Evolutionary conservation across 1,140 invertebrate species (phyloP).

Genomic region (Pemphigus obesinymphae): DNA sequence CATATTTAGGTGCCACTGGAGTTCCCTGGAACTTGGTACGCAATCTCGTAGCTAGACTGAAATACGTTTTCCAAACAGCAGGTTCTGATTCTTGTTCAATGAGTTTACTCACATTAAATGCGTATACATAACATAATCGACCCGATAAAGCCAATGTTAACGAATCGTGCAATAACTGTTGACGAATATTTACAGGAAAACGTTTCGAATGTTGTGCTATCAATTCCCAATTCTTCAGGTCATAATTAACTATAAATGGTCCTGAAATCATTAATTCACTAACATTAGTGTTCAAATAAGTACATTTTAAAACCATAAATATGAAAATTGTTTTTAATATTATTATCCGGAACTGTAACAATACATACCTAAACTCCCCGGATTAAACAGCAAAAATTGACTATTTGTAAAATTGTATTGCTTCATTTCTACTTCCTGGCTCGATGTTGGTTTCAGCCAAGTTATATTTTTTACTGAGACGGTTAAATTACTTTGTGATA

Average conservation of each 20-base stretch:
- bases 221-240: conserved; percentile 70
- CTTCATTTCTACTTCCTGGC: conserved; percentile 38
- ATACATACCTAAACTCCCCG: conserved; percentile 68
- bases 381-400: conserved; percentile 67
- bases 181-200: conserved; percentile 66
- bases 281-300: not conserved
- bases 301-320: not conserved
- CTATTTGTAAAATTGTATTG: conserved; percentile 38
- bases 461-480: conserved; percentile 50
- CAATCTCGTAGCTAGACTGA: conserved; percentile 60
- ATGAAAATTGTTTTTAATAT: not conserved
- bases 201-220: conserved; percentile 55
- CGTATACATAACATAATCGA: conserved; percentile 58
- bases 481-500: conserved; percentile 55
- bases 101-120: conserved; percentile 70
- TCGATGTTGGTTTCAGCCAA: conserved; percentile 37
- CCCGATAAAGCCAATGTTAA: conserved; percentile 71
- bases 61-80: conserved; percentile 59
- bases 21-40: conserved; percentile 63
- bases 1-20: conserved; percentile 42
- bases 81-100: conserved; percentile 65
- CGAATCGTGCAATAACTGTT: conserved; percentile 70
- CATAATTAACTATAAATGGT: conserved; percentile 78
- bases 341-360: not conserved
- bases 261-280: conserved; percentile 51